Percentiles rank a stretch among this genome's conserved stretches.
These are phyloP conservation scores for Isaurus tuberculatus DNA, from an alignment of 92 coral and sea anemone species.

Conservation along the genomic window DNA sequence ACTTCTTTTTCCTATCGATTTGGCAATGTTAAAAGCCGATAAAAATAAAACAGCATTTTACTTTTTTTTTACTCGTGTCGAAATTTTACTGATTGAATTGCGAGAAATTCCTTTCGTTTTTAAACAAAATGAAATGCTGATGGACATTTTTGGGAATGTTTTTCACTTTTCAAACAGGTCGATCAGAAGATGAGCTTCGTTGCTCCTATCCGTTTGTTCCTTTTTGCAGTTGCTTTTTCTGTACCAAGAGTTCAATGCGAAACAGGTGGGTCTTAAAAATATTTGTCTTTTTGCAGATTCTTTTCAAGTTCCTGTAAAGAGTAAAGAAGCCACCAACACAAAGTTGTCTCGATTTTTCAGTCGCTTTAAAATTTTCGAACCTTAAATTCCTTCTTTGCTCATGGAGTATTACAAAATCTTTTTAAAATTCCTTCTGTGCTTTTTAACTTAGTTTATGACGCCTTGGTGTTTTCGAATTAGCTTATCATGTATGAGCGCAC, in stretches of 20 bases:
- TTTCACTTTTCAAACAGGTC: conserved; percentile 6
- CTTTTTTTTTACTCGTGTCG: not conserved
- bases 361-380: too few species aligned
- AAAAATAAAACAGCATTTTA: too few species aligned
- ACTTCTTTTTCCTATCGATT: not conserved
- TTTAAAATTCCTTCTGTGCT: too few species aligned
- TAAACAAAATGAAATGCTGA: not conserved
- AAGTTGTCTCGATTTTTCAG: not conserved
- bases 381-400: too few species aligned
- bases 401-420: too few species aligned
- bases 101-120: not conserved
- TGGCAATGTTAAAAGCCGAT: not conserved
- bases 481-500: too few species aligned
- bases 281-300: not conserved
- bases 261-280: not conserved
- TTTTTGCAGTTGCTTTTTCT: not conserved
- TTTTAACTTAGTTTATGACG: too few species aligned
- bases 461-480: too few species aligned
- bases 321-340: too few species aligned
- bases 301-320: too few species aligned
- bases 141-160: not conserved
- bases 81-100: not conserved
- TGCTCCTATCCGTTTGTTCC: not conserved
- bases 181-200: not conserved
- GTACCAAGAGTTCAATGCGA: not conserved